Evolutionary conservation across 2,888 invertebrate species (phyloP), one percentile per base, ranked within the genome.

Genomic region (Volucella zonaria): DNA sequence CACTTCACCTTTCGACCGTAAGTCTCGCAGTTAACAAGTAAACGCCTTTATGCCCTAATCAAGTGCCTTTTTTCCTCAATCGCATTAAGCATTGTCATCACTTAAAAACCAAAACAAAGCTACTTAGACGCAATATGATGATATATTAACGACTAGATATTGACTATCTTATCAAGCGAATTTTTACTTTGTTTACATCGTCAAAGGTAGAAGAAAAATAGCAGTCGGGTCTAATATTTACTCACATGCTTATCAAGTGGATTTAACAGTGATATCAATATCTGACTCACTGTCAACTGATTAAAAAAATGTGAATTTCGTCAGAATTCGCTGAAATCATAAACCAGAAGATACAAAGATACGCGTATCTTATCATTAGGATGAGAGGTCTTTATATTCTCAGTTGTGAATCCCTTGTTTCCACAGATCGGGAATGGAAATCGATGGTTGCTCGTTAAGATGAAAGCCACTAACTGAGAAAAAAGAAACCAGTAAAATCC

Each of bases 81-180:
- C 9, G 4, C 11, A 54, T 23, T 23, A 23, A 23, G 18, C 18
- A 23, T 14, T 14, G 15, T 14, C 31, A 8, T 54, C 54, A 54
- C 23, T 23, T 31, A 11, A 11, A 23, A 18, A 11, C 31, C 49
- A 14, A 49, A 11, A 1, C 23, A 9, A 23, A 3, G 0, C 10
- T 6, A 42, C 23, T 59, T 18, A 47, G 49, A 59, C 51, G 71
- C 49, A 56, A 70, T 10, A 70, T 15, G 61, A 40, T 47, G 1
- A 49, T 23, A 43, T 31, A 54, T 49, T 15, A 12, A 12, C 64
- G 38, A 58, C 58, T 58, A 75, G 51, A 66, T 66, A 66, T 23
- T 4, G 15, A 9, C 66, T 58, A 75, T 75, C 75, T 75, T 75
- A 75, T 75, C 75, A 51, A 66, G 47, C 8, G 14, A 49, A 42